Evolutionary conservation across 2,888 invertebrate genomes (phyloP).

Genomic region (Himalopsyche kuldschensis): DNA sequence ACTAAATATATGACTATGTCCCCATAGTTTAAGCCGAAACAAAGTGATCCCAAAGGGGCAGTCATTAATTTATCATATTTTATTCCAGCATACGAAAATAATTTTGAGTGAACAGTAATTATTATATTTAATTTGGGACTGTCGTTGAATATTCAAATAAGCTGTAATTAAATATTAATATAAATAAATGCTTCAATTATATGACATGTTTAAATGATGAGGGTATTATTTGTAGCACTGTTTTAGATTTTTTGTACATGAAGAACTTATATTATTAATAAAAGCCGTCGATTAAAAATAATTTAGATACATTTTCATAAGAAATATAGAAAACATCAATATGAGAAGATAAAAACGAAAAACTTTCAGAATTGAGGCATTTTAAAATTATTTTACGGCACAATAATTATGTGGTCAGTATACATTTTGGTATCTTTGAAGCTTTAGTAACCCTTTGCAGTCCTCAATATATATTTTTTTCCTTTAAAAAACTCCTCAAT

Average conservation of each 20-base stretch:
- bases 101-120: neutral
- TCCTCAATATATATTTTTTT: too few species aligned
- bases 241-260: neutral
- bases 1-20: neutral
- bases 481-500: too few species aligned
- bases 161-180: neutral
- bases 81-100: slow-evolving; percentile 13
- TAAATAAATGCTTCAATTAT: neutral
- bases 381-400: too few species aligned
- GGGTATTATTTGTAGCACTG: neutral
- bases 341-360: too few species aligned
- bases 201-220: neutral
- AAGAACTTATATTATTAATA: neutral
- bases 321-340: too few species aligned
- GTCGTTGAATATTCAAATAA: neutral
- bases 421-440: too few species aligned
- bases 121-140: neutral
- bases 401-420: too few species aligned
- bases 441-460: too few species aligned
- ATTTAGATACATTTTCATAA: too few species aligned
- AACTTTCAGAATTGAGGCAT: too few species aligned
- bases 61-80: slow-evolving; percentile 23
- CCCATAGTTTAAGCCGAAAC: neutral
- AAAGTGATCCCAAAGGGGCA: neutral
- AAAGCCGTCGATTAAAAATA: neutral